Evolutionary conservation across 1,140 invertebrate species (phyloP), one percentile per base, ranked within the genome.

Genomic region (Drosophila lacteicornis): DNA sequence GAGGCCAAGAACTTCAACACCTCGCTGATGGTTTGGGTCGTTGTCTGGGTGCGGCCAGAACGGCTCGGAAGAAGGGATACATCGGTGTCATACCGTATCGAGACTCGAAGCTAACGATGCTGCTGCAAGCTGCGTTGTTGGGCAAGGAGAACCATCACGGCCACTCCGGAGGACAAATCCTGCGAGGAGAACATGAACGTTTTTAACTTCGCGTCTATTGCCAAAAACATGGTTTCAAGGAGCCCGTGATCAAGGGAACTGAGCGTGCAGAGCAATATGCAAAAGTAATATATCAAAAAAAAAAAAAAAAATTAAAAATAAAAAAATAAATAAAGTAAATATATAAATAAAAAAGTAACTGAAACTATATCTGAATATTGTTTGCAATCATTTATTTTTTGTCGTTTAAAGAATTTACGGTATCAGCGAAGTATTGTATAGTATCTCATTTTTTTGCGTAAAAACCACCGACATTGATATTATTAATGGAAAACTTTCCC

Each of bases 71-170:
- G 19, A 92, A 87, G 53, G 93, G 93, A 40, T 90, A 75, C 13
- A 11, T 49, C 2, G 93, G 94, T 12, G 79, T 93, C 2, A 81
- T 93, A 30, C 94, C 93, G 0, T 91, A 80, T 63, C 93, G 97
- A 27, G 97, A 98, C 68, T 97, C 96, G 1, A 98, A 98, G 92
- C 93, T 98, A n/a, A 98, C 97, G 0, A 93, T 94, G 77, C 62
- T 96, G 0, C 94, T 96, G 67, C 96, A 96, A 83, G 93, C 93
- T 17, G 94, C 95, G 0, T 79, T 96, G 2, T 92, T 93, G 12
- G 97, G 97, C 2, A 94, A 94, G 56, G 96, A 97, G 51, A 94
- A 95, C 94, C 12, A 96, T 98, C 0, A 98, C 97, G 80, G 95
- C 98, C 0, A 97, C 95, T 91, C 96, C 96, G 7, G 90, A 94